Evolutionary conservation across 2,888 invertebrate genomes (phyloP).

Genomic region (Allophyes oxyacanthae): DNA sequence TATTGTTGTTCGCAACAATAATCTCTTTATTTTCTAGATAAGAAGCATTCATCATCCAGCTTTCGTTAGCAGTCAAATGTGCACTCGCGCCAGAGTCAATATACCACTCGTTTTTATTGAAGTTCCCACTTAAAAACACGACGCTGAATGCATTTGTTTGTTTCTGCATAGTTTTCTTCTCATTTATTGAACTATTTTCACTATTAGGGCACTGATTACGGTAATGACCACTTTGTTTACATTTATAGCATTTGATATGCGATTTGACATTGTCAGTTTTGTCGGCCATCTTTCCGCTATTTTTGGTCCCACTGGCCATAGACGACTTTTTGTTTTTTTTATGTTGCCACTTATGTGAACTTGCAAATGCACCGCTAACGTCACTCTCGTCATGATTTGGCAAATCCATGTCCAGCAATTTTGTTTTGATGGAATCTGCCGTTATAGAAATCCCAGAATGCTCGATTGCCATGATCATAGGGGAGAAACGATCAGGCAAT

Average conservation of each 20-base stretch:
- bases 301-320: too few species aligned
- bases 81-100: neutral
- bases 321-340: neutral
- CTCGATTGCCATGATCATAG: too few species aligned
- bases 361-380: too few species aligned
- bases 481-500: too few species aligned
- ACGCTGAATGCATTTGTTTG: conserved; percentile 10
- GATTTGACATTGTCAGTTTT: too few species aligned
- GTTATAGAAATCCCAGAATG: too few species aligned
- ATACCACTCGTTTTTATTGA: conserved; percentile 1
- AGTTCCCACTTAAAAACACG: conserved; percentile 1
- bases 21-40: neutral
- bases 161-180: neutral
- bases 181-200: neutral
- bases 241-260: neutral
- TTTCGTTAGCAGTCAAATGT: neutral
- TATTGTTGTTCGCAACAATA: too few species aligned
- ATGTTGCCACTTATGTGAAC: too few species aligned
- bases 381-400: too few species aligned
- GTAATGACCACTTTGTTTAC: neutral
- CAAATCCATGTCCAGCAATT: too few species aligned
- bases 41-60: neutral
- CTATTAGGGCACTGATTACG: neutral
- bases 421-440: too few species aligned
- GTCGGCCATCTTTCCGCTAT: too few species aligned